phyloP scores from a whole-genome alignment of 2,888 invertebrate genomes.

The Epistrophe grossulariae region DNA sequence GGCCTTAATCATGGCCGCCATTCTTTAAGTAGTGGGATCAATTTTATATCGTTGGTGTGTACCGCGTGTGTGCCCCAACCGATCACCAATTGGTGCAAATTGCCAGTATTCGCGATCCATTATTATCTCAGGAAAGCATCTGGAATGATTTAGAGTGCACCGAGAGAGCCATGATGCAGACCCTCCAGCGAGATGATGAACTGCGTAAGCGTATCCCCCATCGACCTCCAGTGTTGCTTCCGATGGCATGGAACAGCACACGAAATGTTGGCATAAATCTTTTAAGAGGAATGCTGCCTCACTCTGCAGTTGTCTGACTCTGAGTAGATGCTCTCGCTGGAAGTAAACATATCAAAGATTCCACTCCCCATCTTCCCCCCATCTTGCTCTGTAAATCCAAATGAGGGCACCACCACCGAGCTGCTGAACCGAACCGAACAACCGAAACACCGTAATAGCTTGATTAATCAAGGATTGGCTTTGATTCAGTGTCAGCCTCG shows the following conservation, averaged over 20 bases:
- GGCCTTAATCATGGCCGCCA: conserved; percentile 73
- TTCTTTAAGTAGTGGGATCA: conserved; percentile 68
- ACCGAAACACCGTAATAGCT: conserved; percentile 64
- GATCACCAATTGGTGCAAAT: conserved; percentile 76
- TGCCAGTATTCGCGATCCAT: conserved; percentile 67
- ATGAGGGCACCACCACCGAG: conserved; percentile 32
- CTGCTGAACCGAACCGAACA: conserved; percentile 3
- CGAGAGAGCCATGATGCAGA: conserved; percentile 33
- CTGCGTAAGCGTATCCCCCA: conserved; percentile 58
- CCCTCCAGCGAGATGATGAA: conserved; percentile 75
- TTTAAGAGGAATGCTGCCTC: conserved; percentile 37
- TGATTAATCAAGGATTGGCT: conserved; percentile 69
- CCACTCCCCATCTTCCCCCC: too few relatives aligned
- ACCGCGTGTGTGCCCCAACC: conserved; percentile 53
- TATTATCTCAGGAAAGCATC: conserved; percentile 71
- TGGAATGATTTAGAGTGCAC: conserved; percentile 70
- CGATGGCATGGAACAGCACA: conserved; percentile 29
- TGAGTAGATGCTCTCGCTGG: background rate
- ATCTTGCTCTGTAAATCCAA: conserved; percentile 6
- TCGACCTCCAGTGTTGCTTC: conserved; percentile 68
- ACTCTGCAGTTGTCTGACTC: too few relatives aligned
- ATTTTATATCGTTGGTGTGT: conserved; percentile 56
- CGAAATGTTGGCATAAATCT: conserved; percentile 65
- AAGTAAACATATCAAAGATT: conserved; percentile 30
- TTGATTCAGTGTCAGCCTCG: conserved; percentile 67